Percentiles rank a stretch among this genome's conserved stretches.
These are phyloP conservation scores for Pagetopsis macropterus DNA, from an alignment of 2,797 vertebrate species.

Conservation along the genomic window DNA sequence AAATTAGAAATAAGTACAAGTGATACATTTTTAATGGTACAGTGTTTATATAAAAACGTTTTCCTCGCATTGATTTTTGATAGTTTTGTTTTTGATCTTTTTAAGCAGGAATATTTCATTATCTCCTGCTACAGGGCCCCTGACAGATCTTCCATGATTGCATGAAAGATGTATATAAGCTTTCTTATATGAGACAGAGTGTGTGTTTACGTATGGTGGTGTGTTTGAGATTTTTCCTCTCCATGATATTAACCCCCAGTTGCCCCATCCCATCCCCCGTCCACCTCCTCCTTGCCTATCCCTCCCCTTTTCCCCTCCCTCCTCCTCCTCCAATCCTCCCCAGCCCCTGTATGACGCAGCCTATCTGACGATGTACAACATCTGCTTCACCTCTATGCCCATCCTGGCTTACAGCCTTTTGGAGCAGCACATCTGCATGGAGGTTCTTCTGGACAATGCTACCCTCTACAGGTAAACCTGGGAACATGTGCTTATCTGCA, in stretches of 20 bases:
- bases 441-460: slow-evolving; percentile 89
- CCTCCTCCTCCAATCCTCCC: slow-evolving; percentile 60
- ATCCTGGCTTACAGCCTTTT: slow-evolving; percentile 97
- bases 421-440: slow-evolving; percentile 94
- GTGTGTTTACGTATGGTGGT: slow-evolving; percentile 35
- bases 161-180: slow-evolving; percentile 42
- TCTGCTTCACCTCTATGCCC: slow-evolving; percentile 99
- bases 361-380: slow-evolving; percentile 99
- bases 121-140: not conserved
- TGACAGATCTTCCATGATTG: slow-evolving; percentile 37
- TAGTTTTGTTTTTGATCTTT: not conserved
- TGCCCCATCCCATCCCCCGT: slow-evolving; percentile 52
- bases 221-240: slow-evolving; percentile 65
- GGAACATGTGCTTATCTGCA: not conserved
- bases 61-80: not conserved
- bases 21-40: not conserved
- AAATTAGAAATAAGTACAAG: not conserved
- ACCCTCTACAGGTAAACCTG: slow-evolving; percentile 91
- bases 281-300: slow-evolving; percentile 38
- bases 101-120: not conserved
- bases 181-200: slow-evolving; percentile 23
- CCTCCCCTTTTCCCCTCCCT: slow-evolving; percentile 4
- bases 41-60: not conserved
- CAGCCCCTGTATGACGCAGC: slow-evolving; percentile 97
- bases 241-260: slow-evolving; percentile 75